Percentiles rank a stretch among this genome's conserved stretches.
phyloP scores from a whole-genome alignment of 2,797 vertebrate species.

The Adelosebastes latens region DNA sequence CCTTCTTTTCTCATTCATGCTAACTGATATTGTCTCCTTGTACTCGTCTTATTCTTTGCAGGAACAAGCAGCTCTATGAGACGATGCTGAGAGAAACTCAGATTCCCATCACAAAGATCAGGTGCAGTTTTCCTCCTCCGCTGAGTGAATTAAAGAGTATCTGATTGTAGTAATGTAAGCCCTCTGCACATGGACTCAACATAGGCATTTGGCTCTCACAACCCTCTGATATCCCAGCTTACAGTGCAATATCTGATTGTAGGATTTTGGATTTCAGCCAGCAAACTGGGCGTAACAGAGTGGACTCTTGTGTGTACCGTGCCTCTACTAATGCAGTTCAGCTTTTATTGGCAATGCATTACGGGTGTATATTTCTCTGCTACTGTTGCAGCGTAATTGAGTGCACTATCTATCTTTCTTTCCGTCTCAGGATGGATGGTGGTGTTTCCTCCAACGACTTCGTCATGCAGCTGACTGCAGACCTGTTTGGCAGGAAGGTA shows the following conservation, averaged over 20 bases:
- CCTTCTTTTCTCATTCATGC: background rate
- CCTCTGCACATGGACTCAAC: background rate
- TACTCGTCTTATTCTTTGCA: constrained; percentile 64
- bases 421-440: constrained; percentile 88
- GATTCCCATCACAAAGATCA: constrained; percentile 88
- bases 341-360: constrained; percentile 51
- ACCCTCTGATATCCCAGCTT: background rate
- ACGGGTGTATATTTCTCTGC: constrained; percentile 27
- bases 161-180: background rate
- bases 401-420: background rate
- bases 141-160: background rate
- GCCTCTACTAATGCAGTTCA: constrained; percentile 26
- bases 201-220: background rate
- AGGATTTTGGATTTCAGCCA: constrained; percentile 19
- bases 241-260: constrained; percentile 10
- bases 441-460: constrained; percentile 94
- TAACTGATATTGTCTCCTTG: background rate
- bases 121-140: constrained; percentile 75
- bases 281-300: constrained; percentile 4
- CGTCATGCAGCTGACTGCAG: constrained; percentile 96
- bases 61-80: constrained; percentile 95
- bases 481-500: constrained; percentile 89
- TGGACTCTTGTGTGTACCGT: background rate
- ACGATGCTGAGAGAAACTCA: constrained; percentile 87
- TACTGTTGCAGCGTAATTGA: constrained; percentile 29